Conservation (phyloP, 2,888 invertebrate genomes). For the Ectemnius cavifrons region DNA sequence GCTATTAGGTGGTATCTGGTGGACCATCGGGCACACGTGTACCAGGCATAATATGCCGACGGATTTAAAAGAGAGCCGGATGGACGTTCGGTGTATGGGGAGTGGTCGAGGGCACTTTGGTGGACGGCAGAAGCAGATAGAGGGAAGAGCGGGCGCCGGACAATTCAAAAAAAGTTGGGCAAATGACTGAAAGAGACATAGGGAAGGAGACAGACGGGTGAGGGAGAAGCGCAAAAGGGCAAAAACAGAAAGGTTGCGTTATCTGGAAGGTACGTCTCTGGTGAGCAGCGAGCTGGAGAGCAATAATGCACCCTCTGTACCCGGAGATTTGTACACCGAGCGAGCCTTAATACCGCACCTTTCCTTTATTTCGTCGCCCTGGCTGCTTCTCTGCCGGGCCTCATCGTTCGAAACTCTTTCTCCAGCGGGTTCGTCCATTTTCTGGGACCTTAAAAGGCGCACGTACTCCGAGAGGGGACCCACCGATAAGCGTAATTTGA, state of each 20-base stretch:
- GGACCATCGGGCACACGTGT: constrained; percentile 39
- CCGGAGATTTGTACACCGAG: constrained; percentile 27
- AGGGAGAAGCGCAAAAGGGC: constrained; percentile 2
- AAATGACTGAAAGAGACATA: constrained; percentile 18
- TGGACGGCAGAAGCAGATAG: constrained; percentile 23
- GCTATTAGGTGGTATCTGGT: constrained; percentile 30
- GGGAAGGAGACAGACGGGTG: constrained; percentile 21
- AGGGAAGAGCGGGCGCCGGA: constrained; percentile 26
- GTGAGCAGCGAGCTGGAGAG: constrained; percentile 32
- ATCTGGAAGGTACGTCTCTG: constrained; percentile 17
- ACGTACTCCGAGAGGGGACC: constrained; percentile 53
- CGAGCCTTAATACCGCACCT: constrained; percentile 27
- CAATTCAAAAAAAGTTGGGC: constrained; percentile 45
- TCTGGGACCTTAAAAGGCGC: constrained; percentile 64
- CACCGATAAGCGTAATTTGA: constrained; percentile 73
- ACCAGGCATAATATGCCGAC: constrained; percentile 42
- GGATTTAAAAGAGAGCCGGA: constrained; percentile 50
- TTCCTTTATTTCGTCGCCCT: background rate
- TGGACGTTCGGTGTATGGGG: constrained; percentile 56
- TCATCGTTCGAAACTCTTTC: background rate
- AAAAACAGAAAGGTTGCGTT: constrained; percentile 27
- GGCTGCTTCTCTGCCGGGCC: background rate
- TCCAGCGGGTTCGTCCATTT: constrained; percentile 42
- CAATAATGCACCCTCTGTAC: constrained; percentile 58
- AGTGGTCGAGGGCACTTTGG: constrained; percentile 58